phyloP scores from a whole-genome alignment of 2,888 invertebrate genomes.

The Rotaria sp. region DNA sequence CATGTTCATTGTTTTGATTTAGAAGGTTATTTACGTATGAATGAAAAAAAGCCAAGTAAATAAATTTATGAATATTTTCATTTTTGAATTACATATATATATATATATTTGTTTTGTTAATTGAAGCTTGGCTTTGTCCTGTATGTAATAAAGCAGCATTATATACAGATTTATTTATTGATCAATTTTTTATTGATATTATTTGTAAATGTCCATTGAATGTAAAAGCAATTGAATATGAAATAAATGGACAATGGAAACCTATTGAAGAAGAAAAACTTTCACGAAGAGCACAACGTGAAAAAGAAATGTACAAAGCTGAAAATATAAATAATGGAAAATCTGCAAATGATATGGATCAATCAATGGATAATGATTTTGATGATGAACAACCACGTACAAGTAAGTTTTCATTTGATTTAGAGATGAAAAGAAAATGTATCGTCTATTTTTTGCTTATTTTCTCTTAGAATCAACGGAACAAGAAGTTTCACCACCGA shows the following conservation, averaged over 20 bases:
- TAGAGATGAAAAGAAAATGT: too few relatives aligned
- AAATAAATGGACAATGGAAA: slow-evolving; percentile 17
- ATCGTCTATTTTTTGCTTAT: too few relatives aligned
- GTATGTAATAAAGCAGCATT: slow-evolving; percentile 86
- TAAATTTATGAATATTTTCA: too few relatives aligned
- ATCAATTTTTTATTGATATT: slow-evolving; percentile 63
- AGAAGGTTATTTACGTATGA: slow-evolving; percentile 87
- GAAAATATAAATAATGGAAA: background rate
- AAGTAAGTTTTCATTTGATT: background rate
- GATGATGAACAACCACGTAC: slow-evolving; percentile 31
- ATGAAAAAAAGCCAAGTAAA: slow-evolving; percentile 79
- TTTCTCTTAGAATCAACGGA: background rate
- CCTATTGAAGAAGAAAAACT: background rate
- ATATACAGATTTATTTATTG: slow-evolving; percentile 83
- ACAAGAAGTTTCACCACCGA: background rate
- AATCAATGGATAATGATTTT: background rate
- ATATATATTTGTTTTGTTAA: background rate
- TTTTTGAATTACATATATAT: too few relatives aligned
- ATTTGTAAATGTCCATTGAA: slow-evolving; percentile 25
- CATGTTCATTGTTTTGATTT: slow-evolving; percentile 98
- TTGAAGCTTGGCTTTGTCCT: slow-evolving; percentile 79
- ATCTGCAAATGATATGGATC: background rate
- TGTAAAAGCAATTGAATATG: slow-evolving; percentile 31
- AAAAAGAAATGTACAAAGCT: background rate
- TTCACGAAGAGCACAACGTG: background rate